Conservation (phyloP, 2,888 invertebrate genomes). For the Lobophora halterata region DNA sequence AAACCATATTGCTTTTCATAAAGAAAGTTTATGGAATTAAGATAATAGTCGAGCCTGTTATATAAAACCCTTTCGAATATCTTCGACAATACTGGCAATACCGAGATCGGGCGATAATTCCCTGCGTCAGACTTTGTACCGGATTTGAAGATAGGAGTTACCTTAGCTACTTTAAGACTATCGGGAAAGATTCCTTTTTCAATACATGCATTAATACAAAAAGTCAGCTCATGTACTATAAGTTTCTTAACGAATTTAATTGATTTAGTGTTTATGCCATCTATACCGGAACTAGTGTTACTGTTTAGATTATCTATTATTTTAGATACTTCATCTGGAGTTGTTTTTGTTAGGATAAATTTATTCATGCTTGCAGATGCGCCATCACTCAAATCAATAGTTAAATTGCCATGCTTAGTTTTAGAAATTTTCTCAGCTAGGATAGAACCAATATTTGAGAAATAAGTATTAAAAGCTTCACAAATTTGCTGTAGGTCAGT, state of each 20-base stretch:
- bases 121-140: not conserved
- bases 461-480: no score
- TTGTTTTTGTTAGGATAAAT: no score
- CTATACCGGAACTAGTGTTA: constrained; percentile 1
- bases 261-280: not conserved
- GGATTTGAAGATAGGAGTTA: constrained; percentile 1
- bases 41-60: not conserved
- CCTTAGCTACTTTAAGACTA: constrained; percentile 2
- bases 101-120: not conserved
- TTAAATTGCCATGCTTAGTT: no score
- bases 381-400: no score
- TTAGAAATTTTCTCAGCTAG: no score
- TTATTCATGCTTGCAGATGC: no score
- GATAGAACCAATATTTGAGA: no score
- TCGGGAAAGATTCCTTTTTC: constrained; percentile 1
- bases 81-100: no score
- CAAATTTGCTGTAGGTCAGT: no score
- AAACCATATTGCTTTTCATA: no score
- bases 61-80: not conserved
- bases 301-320: not conserved
- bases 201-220: not conserved
- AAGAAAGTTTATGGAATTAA: not conserved
- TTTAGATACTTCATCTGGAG: constrained; percentile 1
- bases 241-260: not conserved
- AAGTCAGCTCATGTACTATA: not conserved